Conservation (phyloP, 2,797 vertebrate genomes). For the Paguma larvata region DNA sequence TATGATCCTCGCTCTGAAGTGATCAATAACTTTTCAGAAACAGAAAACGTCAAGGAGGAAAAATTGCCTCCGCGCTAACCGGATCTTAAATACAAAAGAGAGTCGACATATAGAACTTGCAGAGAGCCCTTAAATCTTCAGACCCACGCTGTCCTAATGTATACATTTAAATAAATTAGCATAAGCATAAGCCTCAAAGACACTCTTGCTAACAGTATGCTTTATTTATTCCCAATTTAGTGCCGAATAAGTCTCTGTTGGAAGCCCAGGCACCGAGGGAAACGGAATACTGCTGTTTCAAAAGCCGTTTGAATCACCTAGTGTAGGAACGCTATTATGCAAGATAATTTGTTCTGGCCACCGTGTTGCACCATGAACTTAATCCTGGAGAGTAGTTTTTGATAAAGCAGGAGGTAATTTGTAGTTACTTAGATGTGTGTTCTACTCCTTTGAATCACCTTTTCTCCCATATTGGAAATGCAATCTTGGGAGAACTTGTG, state of each 20-base stretch:
- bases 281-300: slow-evolving; percentile 42
- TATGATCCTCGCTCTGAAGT: neutral
- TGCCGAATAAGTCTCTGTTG: slow-evolving; percentile 22
- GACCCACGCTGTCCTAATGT: slow-evolving; percentile 35
- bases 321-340: slow-evolving; percentile 47
- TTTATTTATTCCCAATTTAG: slow-evolving; percentile 70
- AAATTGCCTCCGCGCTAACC: neutral
- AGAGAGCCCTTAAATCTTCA: neutral
- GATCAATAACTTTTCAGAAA: neutral
- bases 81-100: slow-evolving; percentile 41
- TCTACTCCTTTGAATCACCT: neutral
- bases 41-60: neutral
- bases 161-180: slow-evolving; percentile 79
- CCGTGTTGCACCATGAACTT: neutral
- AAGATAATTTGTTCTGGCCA: neutral
- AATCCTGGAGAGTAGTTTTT: slow-evolving; percentile 26
- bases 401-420: slow-evolving; percentile 64
- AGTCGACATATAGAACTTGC: slow-evolving; percentile 38
- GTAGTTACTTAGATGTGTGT: neutral
- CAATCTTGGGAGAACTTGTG: neutral
- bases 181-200: slow-evolving; percentile 48
- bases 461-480: neutral
- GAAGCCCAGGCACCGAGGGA: slow-evolving; percentile 41
- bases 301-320: slow-evolving; percentile 28
- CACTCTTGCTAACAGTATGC: neutral